Base-by-base conservation (phyloP, 2,797 vertebrate species). In the Ciconia nigra region DNA sequence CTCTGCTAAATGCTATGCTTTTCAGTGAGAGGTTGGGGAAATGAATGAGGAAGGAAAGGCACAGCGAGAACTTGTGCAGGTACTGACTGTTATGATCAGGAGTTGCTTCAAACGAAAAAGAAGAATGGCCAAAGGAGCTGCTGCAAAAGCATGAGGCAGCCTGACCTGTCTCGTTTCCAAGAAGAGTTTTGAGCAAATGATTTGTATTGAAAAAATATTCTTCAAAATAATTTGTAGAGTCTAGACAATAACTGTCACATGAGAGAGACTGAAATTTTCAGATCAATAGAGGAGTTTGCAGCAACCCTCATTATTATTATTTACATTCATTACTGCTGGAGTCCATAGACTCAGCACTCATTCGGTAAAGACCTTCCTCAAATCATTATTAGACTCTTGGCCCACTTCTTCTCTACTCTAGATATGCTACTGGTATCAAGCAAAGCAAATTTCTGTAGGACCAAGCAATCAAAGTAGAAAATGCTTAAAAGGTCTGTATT, bases 201-300 rank as follows among this genome's bases (percentile, higher is more conserved):
- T 89, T 90, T 80, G 26, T 92, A 92, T 83, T 91, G 86, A 94
- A 92, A 94, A 89, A 41, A 44, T 67, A 85, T 85, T 89, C 49
- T 80, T 96, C 86, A 89, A 69, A 74, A 51, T 96, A 83, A 69
- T 87, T 87, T 87, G 39, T 57, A 58, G 52, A 67, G 78, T 90
- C 67, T 85, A 87, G 83, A 80, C 90, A 76, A 47, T 46, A 90
- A 46, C 74, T 37, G 76, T 54, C 78, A 89, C 44, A 63, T n/a
- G 44, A 90, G 47, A 85, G 41, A 72, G 44, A 87, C 51, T 70
- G 86, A 63, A 83, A 55, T 87, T 65, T 96, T 83, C 42, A 73
- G 47, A 95, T 93, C 89, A 87, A 92, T 94, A 87, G 28, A 82
- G 29, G 33, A 77, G 5, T 92, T 95, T 92, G 55, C 84, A 85